Percentiles rank a stretch among this genome's conserved stretches.
Conservation (phyloP, 1,140 invertebrate genomes). For the Anagrus nilaparvatae region DNA sequence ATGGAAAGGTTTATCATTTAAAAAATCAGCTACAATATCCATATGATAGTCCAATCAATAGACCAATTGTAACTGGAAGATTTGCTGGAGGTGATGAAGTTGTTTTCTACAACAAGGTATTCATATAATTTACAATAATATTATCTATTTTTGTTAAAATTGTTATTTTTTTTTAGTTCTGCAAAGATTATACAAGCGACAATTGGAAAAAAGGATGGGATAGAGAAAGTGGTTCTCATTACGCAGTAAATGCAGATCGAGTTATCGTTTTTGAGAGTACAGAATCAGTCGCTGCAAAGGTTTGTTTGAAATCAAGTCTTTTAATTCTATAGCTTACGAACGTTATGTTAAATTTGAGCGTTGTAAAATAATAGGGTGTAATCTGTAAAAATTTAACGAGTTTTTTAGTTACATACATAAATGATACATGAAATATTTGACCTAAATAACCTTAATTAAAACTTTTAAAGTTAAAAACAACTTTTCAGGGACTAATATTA, state of each 20-base stretch:
- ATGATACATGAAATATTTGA: too few relatives aligned
- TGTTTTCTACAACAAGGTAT: background rate
- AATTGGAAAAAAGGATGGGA: slow-evolving; percentile 3
- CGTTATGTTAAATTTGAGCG: too few relatives aligned
- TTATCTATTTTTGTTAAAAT: too few relatives aligned
- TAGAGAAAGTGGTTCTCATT: background rate
- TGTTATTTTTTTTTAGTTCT: background rate
- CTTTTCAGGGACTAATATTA: too few relatives aligned
- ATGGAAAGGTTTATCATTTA: slow-evolving; percentile 4
- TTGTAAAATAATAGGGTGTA: too few relatives aligned
- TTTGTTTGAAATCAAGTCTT: too few relatives aligned
- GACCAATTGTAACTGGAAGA: background rate
- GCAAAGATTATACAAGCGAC: background rate
- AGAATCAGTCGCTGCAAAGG: slow-evolving; percentile 6
- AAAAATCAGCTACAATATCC: background rate
- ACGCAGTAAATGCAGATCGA: background rate
- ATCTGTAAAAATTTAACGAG: too few relatives aligned
- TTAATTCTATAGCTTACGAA: too few relatives aligned
- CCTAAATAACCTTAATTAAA: too few relatives aligned
- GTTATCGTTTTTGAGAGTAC: slow-evolving; percentile 6
- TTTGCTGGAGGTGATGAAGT: background rate
- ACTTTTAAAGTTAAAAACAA: too few relatives aligned
- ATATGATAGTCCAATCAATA: slow-evolving; percentile 6
- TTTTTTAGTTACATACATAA: too few relatives aligned
- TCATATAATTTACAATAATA: background rate